phyloP scores from a whole-genome alignment of 1,140 invertebrate genomes.

The Bombus breviceps region DNA sequence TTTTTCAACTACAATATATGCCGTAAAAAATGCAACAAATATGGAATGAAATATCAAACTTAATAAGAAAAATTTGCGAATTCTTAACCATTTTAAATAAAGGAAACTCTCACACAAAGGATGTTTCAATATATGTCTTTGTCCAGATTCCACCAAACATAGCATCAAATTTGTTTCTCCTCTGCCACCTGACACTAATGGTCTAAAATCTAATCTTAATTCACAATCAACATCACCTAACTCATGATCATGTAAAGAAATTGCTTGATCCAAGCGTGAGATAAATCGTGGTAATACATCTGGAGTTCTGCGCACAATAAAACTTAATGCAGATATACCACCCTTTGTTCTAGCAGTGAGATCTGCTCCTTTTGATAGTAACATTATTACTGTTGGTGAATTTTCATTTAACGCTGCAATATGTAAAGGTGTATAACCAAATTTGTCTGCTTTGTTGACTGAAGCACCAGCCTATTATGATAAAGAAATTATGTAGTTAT shows the following conservation, averaged over 20 bases:
- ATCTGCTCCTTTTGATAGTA: slow-evolving; percentile 91
- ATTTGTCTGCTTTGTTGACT: slow-evolving; percentile 90
- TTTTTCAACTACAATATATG: slow-evolving; percentile 86
- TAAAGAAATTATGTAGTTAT: slow-evolving; percentile 13
- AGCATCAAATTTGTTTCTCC: slow-evolving; percentile 89
- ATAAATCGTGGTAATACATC: slow-evolving; percentile 89
- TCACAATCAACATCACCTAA: slow-evolving; percentile 92
- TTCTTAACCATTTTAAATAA: slow-evolving; percentile 91
- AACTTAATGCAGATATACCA: slow-evolving; percentile 89
- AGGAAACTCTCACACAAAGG: slow-evolving; percentile 92
- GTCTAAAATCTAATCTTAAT: slow-evolving; percentile 89
- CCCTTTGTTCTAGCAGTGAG: slow-evolving; percentile 91
- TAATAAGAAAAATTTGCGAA: slow-evolving; percentile 92
- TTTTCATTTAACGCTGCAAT: slow-evolving; percentile 93
- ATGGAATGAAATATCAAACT: slow-evolving; percentile 90
- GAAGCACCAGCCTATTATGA: slow-evolving; percentile 85
- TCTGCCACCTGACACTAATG: slow-evolving; percentile 85
- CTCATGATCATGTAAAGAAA: slow-evolving; percentile 91
- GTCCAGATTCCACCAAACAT: slow-evolving; percentile 90
- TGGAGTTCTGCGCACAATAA: slow-evolving; percentile 91
- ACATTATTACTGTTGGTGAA: slow-evolving; percentile 88
- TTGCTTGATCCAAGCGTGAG: slow-evolving; percentile 88
- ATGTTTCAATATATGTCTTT: slow-evolving; percentile 90
- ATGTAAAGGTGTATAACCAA: slow-evolving; percentile 91
- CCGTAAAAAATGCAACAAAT: slow-evolving; percentile 89